Percentiles rank a stretch among this genome's conserved stretches.
Conservation (phyloP, 2,113 vertebrate species). For the Xenopus laevis region DNA sequence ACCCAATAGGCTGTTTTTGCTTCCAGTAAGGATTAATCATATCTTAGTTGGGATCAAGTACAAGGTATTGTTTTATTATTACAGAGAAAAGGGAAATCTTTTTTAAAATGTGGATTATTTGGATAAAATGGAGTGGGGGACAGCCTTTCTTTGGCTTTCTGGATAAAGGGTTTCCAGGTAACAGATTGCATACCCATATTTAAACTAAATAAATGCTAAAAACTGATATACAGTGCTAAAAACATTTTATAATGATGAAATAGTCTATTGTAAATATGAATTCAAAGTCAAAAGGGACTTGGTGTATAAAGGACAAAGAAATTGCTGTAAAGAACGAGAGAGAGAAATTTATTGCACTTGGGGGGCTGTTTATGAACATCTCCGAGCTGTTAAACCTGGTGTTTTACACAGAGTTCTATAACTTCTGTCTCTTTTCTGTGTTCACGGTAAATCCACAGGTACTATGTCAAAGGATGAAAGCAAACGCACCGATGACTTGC, state of each 20-base stretch:
- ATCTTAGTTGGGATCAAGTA: too few relatives aligned
- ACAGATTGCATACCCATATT: too few relatives aligned
- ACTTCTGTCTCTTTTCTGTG: not conserved
- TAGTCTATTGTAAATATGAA: not conserved
- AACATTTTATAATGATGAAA: not conserved
- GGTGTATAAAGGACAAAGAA: not conserved
- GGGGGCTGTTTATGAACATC: not conserved
- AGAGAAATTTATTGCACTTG: not conserved
- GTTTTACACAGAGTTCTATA: not conserved
- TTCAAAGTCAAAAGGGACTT: not conserved
- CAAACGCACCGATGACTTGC: not conserved
- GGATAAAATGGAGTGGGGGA: too few relatives aligned
- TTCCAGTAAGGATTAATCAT: too few relatives aligned
- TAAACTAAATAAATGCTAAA: too few relatives aligned
- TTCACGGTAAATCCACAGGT: not conserved
- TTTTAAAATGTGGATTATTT: too few relatives aligned
- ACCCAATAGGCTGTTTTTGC: too few relatives aligned
- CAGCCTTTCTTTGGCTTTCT: too few relatives aligned
- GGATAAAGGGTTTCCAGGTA: too few relatives aligned
- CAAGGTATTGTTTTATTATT: too few relatives aligned
- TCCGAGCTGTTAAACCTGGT: not conserved
- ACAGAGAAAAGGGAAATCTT: too few relatives aligned
- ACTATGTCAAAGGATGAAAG: not conserved
- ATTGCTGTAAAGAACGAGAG: not conserved
- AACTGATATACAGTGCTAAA: not conserved